These are phyloP conservation scores for Melieria omissa DNA, from an alignment of 2,888 invertebrate species.

Conservation along the genomic window DNA sequence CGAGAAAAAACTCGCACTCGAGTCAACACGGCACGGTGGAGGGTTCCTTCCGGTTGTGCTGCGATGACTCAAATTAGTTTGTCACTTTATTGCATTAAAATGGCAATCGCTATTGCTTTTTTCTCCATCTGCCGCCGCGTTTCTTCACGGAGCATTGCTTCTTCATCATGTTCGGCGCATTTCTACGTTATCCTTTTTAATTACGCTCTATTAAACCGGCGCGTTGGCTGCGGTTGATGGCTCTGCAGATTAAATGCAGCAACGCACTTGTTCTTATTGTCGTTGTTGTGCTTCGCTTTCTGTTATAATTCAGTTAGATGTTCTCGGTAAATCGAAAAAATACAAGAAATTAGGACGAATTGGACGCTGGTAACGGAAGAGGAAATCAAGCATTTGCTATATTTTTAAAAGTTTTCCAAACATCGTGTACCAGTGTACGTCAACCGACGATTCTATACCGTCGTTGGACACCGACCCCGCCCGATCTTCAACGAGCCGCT, in stretches of 20 bases:
- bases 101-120: slow-evolving; percentile 24
- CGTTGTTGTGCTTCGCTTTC: no score
- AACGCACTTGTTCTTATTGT: background rate
- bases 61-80: slow-evolving; percentile 28
- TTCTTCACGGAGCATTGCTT: background rate
- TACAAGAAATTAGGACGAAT: no score
- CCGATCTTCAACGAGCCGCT: no score
- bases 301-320: no score
- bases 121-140: background rate
- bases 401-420: no score
- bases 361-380: no score
- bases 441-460: no score
- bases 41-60: background rate
- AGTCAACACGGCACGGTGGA: background rate
- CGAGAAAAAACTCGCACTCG: background rate
- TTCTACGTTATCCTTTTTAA: slow-evolving; percentile 41
- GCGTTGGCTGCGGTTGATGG: slow-evolving; percentile 42
- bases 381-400: no score
- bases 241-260: slow-evolving; percentile 49
- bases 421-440: no score
- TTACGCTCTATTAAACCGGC: slow-evolving; percentile 40
- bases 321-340: no score
- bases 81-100: slow-evolving; percentile 32
- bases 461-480: no score
- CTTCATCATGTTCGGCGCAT: slow-evolving; percentile 25